A percentile compares a stretch with the other conserved stretches of the same genome.
phyloP scores from a whole-genome alignment of 2,113 vertebrate genomes.

The Phoxinus phoxinus region DNA sequence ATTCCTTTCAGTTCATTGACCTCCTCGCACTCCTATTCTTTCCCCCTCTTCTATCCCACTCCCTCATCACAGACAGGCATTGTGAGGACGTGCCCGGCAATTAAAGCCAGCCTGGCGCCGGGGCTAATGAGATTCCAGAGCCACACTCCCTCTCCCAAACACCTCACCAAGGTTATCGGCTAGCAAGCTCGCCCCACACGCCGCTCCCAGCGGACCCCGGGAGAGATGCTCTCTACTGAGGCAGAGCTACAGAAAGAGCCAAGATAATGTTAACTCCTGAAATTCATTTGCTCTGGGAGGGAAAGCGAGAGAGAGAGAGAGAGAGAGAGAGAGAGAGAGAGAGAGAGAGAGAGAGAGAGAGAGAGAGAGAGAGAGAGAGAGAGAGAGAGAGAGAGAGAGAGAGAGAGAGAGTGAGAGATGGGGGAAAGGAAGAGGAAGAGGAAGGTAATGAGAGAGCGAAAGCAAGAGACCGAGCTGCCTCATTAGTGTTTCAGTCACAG shows the following conservation, averaged over 20 bases:
- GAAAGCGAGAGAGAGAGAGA: neutral
- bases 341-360: neutral
- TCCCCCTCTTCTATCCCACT: constrained; percentile 42
- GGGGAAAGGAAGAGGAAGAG: neutral
- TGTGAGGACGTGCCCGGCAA: constrained; percentile 49
- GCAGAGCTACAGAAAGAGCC: neutral
- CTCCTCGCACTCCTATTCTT: constrained; percentile 33
- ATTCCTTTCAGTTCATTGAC: constrained; percentile 50
- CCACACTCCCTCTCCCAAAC: constrained; percentile 45
- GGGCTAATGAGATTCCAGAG: constrained; percentile 58
- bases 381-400: neutral
- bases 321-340: neutral
- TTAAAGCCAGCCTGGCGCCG: constrained; percentile 56
- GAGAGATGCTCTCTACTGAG: constrained; percentile 25
- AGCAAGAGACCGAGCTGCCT: constrained; percentile 26
- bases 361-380: neutral
- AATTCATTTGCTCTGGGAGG: constrained; percentile 46
- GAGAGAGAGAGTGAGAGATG: neutral
- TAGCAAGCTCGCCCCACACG: constrained; percentile 44
- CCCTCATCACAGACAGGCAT: constrained; percentile 46
- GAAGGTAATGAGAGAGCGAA: neutral
- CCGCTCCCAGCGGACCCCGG: constrained; percentile 45
- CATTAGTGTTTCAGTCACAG: constrained; percentile 59
- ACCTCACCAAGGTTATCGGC: constrained; percentile 59
- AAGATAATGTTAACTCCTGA: constrained; percentile 45